Percentiles rank a stretch among this genome's conserved stretches.
phyloP scores from a whole-genome alignment of 2,113 vertebrate species.

The Ameiurus melas region DNA sequence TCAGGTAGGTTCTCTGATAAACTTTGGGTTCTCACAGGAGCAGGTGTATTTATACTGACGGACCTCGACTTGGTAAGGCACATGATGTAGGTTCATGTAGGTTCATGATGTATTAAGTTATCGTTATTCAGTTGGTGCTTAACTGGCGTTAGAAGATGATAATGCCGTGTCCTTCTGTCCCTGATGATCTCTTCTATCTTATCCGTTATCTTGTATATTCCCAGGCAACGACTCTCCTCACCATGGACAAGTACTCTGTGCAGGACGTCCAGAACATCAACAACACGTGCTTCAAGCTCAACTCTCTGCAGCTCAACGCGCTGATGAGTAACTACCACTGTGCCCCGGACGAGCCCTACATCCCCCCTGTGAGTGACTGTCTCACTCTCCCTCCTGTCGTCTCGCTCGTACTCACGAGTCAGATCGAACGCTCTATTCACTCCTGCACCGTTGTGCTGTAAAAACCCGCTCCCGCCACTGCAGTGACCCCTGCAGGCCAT shows the following conservation, averaged over 20 bases:
- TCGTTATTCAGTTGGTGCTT: too few species aligned
- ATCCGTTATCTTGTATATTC: neutral
- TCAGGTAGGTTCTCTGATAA: neutral
- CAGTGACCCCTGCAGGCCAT: neutral
- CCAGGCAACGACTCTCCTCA: slow-evolving; percentile 96
- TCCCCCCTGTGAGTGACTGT: slow-evolving; percentile 83
- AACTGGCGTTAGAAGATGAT: too few species aligned
- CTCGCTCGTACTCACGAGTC: neutral
- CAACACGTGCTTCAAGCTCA: slow-evolving; percentile 97
- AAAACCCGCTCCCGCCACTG: neutral
- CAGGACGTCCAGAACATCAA: slow-evolving; percentile 91
- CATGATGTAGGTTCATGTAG: neutral
- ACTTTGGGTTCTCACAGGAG: neutral
- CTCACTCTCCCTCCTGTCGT: neutral
- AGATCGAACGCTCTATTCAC: neutral
- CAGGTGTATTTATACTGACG: neutral
- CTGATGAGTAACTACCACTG: slow-evolving; percentile 96
- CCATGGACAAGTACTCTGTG: slow-evolving; percentile 96
- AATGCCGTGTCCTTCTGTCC: neutral
- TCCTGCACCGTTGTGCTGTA: neutral
- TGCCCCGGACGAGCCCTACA: slow-evolving; percentile 93
- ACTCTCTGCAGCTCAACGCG: slow-evolving; percentile 93
- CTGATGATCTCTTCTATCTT: neutral
- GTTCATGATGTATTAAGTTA: neutral
- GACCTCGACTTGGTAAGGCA: neutral